phyloP scores from a whole-genome alignment of 2,797 vertebrate species.

The Phylloscopus collybita region DNA sequence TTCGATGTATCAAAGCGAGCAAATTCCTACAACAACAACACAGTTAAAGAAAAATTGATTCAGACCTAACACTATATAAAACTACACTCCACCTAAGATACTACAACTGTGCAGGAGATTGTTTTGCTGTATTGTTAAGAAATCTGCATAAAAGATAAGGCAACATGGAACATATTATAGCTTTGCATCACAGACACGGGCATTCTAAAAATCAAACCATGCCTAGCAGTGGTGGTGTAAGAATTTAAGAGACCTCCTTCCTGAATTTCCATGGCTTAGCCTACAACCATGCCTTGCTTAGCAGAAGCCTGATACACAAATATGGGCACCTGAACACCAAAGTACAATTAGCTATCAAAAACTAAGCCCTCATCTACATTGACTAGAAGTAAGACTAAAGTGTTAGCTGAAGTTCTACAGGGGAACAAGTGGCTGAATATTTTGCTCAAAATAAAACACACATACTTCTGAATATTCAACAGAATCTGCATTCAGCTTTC shows the following conservation, averaged over 20 bases:
- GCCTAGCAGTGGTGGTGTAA: slow-evolving; percentile 41
- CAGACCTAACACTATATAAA: slow-evolving; percentile 86
- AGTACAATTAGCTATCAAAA: slow-evolving; percentile 22
- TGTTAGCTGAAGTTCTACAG: not conserved
- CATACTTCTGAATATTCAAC: slow-evolving; percentile 1
- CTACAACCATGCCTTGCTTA: slow-evolving; percentile 44
- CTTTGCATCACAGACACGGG: slow-evolving; percentile 60
- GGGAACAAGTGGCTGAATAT: not conserved
- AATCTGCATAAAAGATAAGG: slow-evolving; percentile 60
- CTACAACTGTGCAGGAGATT: slow-evolving; percentile 78
- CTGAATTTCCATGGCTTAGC: slow-evolving; percentile 47
- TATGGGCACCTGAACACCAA: slow-evolving; percentile 35
- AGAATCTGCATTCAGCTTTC: slow-evolving; percentile 58
- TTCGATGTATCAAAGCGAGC: slow-evolving; percentile 99
- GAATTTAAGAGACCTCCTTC: slow-evolving; percentile 55
- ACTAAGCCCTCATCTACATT: slow-evolving; percentile 46
- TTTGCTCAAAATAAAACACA: slow-evolving; percentile 1
- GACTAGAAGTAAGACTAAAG: not conserved
- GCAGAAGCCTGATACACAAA: slow-evolving; percentile 41
- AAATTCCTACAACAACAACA: slow-evolving; percentile 99
- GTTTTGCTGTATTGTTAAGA: slow-evolving; percentile 72
- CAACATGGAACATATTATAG: slow-evolving; percentile 65
- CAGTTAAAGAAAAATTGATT: slow-evolving; percentile 99
- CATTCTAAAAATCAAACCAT: slow-evolving; percentile 63
- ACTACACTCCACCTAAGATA: slow-evolving; percentile 79